These are phyloP conservation scores for Seriola dumerili DNA, from an alignment of 2,113 vertebrate species.

Conservation along the genomic window DNA sequence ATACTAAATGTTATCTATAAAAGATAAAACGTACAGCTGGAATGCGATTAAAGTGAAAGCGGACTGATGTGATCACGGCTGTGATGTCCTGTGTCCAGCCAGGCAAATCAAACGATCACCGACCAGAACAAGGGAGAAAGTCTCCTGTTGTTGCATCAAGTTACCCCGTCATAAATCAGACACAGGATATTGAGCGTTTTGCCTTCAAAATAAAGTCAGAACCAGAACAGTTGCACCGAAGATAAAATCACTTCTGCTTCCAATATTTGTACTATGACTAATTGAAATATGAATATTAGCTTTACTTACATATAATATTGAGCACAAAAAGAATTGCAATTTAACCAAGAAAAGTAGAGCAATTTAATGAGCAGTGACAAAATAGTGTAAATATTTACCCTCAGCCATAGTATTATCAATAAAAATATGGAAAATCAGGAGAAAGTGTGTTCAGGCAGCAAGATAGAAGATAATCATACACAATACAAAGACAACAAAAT, in stretches of 20 bases:
- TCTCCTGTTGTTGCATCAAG: background rate
- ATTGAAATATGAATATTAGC: background rate
- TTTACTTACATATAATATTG: too few species aligned
- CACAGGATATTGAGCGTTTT: background rate
- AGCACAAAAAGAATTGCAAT: background rate
- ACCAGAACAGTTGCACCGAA: fast-evolving
- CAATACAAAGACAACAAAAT: background rate
- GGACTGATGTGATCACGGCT: background rate
- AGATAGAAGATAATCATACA: too few species aligned
- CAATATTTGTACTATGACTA: background rate
- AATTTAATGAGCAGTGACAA: background rate
- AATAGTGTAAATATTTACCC: background rate
- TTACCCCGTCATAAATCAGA: fast-evolving
- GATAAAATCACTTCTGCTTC: background rate
- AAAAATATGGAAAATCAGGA: too few species aligned
- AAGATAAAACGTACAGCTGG: background rate
- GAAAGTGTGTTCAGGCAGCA: too few species aligned
- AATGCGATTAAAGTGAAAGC: background rate
- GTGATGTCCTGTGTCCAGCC: background rate
- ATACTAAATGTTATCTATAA: too few species aligned
- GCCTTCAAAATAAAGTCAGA: conserved; percentile 49
- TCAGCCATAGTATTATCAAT: too few species aligned
- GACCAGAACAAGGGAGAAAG: conserved; percentile 12
- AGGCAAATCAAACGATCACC: conserved; percentile 47
- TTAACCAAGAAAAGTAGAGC: background rate